A percentile compares a stretch with the other conserved stretches of the same genome.
Evolutionary conservation across 2,797 vertebrate genomes (phyloP).

Genomic region (Lutjanus argentimaculatus): DNA sequence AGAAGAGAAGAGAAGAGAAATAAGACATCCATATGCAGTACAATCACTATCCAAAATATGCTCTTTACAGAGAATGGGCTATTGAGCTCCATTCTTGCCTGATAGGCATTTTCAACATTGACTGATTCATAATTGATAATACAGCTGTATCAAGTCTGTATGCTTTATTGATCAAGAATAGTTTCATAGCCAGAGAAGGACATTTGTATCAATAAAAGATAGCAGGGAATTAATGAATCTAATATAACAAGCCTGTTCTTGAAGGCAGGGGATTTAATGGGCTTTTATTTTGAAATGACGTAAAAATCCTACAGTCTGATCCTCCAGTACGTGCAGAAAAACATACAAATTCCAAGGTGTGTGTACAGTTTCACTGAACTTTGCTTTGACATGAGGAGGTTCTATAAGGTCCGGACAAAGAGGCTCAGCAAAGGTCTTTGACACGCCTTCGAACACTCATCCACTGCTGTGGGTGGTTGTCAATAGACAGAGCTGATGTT

Average conservation of each 20-base stretch:
- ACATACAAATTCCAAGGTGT: conserved; percentile 16
- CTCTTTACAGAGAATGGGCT: conserved; percentile 30
- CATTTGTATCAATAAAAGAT: conserved; percentile 66
- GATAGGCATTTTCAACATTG: conserved; percentile 52
- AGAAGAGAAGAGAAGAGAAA: conserved; percentile 8
- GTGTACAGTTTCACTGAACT: conserved; percentile 19
- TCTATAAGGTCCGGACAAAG: conserved; percentile 19
- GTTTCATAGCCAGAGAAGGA: conserved; percentile 49
- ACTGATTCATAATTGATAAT: conserved; percentile 72
- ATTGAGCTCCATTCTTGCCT: conserved; percentile 50
- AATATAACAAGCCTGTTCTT: conserved; percentile 51
- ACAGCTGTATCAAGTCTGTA: conserved; percentile 48
- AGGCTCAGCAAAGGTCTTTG: conserved; percentile 44
- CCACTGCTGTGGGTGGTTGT: conserved; percentile 57
- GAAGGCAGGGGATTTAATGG: conserved; percentile 1
- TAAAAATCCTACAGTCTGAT: conserved; percentile 14
- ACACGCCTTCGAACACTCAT: conserved; percentile 35
- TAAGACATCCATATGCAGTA: conserved; percentile 17
- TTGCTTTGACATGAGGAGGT: conserved; percentile 15
- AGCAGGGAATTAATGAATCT: conserved; percentile 51
- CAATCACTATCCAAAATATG: conserved; percentile 31
- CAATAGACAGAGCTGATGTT: conserved; percentile 59
- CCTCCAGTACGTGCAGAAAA: conserved; percentile 16
- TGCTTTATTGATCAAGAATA: conserved; percentile 67
- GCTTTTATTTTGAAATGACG: conserved; percentile 19